Conservation (phyloP, 2,888 invertebrate genomes). For the Tipula unca region DNA sequence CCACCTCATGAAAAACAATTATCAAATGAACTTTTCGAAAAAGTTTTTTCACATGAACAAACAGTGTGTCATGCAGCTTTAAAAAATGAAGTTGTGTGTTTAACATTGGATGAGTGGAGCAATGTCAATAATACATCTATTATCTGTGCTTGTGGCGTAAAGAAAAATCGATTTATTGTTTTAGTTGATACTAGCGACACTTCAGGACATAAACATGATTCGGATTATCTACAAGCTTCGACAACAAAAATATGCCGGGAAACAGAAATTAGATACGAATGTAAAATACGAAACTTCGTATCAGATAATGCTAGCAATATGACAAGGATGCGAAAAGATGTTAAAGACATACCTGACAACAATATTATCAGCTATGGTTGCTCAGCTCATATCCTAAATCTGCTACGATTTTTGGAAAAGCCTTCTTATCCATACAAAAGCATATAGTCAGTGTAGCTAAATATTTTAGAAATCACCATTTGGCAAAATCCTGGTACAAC, state of each 20-base stretch:
- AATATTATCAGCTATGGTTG: too few relatives aligned
- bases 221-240: background rate
- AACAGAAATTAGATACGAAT: background rate
- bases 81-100: background rate
- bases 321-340: background rate
- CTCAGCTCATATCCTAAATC: too few relatives aligned
- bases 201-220: background rate
- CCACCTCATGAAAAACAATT: background rate
- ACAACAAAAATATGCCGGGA: background rate
- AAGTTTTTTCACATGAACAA: background rate
- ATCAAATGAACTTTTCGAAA: background rate
- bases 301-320: background rate
- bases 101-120: background rate
- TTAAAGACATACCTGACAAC: too few relatives aligned
- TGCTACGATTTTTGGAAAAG: too few relatives aligned
- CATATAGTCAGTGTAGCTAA: too few relatives aligned
- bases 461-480: too few relatives aligned
- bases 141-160: background rate
- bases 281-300: background rate
- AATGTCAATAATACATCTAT: background rate
- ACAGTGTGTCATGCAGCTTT: background rate
- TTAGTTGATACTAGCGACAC: background rate
- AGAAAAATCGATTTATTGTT: background rate
- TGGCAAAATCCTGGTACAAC: background rate
- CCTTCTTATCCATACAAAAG: too few relatives aligned